A percentile compares a stretch with the other conserved stretches of the same genome.
Evolutionary conservation across 2,888 invertebrate genomes (phyloP).

Genomic region (Melipona beecheii): DNA sequence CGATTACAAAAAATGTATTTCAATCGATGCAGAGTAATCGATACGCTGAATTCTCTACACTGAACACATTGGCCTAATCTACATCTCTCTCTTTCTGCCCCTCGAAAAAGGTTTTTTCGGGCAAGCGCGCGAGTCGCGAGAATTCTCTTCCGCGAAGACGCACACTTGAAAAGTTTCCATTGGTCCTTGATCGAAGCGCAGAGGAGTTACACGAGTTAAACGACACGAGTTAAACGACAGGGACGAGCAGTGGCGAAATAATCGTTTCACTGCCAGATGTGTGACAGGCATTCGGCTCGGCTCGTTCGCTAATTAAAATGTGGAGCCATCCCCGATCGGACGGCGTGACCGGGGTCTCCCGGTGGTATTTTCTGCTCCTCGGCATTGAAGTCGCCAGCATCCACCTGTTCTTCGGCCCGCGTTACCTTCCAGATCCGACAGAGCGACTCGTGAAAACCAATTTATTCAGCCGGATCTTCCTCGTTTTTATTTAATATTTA

Average conservation of each 20-base stretch:
- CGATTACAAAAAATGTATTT: too few relatives aligned
- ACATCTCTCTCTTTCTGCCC: too few relatives aligned
- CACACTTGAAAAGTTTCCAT: constrained; percentile 71
- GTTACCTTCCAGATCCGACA: not conserved
- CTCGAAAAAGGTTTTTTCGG: constrained; percentile 16
- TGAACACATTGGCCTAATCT: too few relatives aligned
- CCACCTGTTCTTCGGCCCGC: constrained; percentile 14
- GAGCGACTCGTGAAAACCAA: not conserved
- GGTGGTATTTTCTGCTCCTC: constrained; percentile 33
- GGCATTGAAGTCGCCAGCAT: constrained; percentile 46
- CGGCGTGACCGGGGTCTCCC: constrained; percentile 45
- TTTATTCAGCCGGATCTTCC: constrained; percentile 6
- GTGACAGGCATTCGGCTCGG: constrained; percentile 54
- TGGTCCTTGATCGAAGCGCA: constrained; percentile 73
- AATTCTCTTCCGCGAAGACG: constrained; percentile 69
- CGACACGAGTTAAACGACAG: constrained; percentile 71
- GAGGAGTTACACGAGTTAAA: constrained; percentile 66
- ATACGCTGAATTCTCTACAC: too few relatives aligned
- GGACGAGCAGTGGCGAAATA: constrained; percentile 65
- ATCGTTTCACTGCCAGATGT: constrained; percentile 53
- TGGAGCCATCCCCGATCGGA: constrained; percentile 43
- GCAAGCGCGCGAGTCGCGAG: not conserved
- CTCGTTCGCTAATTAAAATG: constrained; percentile 68
- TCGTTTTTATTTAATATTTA: constrained; percentile 3
- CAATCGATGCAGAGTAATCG: too few relatives aligned